These are phyloP conservation scores for Sminthurides bifidus DNA, from an alignment of 1,140 invertebrate genomes.

Conservation along the genomic window DNA sequence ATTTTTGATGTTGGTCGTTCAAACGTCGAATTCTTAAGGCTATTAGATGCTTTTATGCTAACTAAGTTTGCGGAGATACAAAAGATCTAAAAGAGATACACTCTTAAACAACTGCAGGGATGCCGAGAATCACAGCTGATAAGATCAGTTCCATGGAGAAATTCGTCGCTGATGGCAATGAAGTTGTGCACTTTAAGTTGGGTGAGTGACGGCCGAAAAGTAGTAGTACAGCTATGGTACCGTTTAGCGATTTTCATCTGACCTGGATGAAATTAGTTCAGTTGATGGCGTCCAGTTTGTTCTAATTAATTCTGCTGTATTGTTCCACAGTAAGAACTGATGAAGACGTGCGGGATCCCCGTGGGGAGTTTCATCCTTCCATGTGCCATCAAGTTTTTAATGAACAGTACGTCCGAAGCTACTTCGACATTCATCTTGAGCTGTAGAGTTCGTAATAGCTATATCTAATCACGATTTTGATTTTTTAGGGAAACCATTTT, in stretches of 20 bases:
- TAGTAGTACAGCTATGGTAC: background rate
- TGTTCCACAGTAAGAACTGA: conserved; percentile 49
- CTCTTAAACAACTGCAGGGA: conserved; percentile 4
- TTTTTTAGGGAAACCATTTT: conserved; percentile 72
- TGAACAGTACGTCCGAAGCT: conserved; percentile 46
- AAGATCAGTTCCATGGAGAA: conserved; percentile 25
- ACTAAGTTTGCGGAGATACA: too few species aligned
- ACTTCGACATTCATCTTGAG: conserved; percentile 1
- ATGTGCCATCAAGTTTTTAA: conserved; percentile 93
- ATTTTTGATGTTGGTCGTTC: too few species aligned
- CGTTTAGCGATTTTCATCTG: background rate
- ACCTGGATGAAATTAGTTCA: conserved; percentile 2
- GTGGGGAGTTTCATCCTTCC: conserved; percentile 61
- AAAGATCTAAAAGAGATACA: too few species aligned
- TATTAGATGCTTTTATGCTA: too few species aligned
- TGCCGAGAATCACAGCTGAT: conserved; percentile 11
- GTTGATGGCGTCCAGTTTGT: background rate
- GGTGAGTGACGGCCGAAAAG: conserved; percentile 41
- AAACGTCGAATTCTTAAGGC: too few species aligned
- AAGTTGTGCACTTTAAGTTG: conserved; percentile 63
- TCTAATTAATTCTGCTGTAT: conserved; percentile 13
- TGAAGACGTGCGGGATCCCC: conserved; percentile 58
- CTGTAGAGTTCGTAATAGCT: conserved; percentile 19
- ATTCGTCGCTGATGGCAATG: conserved; percentile 53
- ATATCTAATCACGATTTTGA: conserved; percentile 14